phyloP scores from a whole-genome alignment of 2,888 invertebrate genomes.

The Muschampia plurimacula region DNA sequence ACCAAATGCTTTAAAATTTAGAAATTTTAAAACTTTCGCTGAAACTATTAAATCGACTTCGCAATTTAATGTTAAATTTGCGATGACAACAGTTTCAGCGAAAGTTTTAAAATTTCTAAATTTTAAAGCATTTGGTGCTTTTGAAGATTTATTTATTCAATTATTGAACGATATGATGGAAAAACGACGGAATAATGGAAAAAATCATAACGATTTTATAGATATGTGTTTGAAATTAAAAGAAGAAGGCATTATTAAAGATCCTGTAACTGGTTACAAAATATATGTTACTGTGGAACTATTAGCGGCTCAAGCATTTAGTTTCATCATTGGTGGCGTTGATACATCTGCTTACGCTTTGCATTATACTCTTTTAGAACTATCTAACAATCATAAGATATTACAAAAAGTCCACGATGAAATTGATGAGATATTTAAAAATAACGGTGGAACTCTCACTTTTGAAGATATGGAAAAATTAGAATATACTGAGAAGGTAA shows the following conservation, averaged over 20 bases:
- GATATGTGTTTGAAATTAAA: constrained; percentile 50
- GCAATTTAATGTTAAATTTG: constrained; percentile 52
- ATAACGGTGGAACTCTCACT: constrained; percentile 56
- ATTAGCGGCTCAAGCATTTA: constrained; percentile 73
- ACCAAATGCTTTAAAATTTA: constrained; percentile 51
- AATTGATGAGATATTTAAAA: constrained; percentile 58
- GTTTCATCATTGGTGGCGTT: constrained; percentile 74
- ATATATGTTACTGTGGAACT: constrained; percentile 55
- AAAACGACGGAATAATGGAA: constrained; percentile 41
- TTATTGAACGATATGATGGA: constrained; percentile 47
- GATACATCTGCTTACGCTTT: constrained; percentile 69
- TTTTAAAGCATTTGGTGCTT: constrained; percentile 45
- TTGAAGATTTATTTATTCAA: constrained; percentile 49
- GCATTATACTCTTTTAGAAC: constrained; percentile 59
- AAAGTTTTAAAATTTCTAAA: constrained; percentile 46
- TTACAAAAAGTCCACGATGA: constrained; percentile 59
- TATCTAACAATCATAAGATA: constrained; percentile 62
- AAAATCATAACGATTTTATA: constrained; percentile 50
- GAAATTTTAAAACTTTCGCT: too few relatives aligned
- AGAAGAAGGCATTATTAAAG: constrained; percentile 44
- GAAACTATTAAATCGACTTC: constrained; percentile 49
- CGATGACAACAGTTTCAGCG: constrained; percentile 46
- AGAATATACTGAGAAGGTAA: constrained; percentile 63
- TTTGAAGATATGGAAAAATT: constrained; percentile 62
- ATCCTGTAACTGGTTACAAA: constrained; percentile 45